A percentile compares a stretch with the other conserved stretches of the same genome.
Evolutionary conservation across 2,888 invertebrate genomes (phyloP).

Genomic region (Leucophora obtusa): DNA sequence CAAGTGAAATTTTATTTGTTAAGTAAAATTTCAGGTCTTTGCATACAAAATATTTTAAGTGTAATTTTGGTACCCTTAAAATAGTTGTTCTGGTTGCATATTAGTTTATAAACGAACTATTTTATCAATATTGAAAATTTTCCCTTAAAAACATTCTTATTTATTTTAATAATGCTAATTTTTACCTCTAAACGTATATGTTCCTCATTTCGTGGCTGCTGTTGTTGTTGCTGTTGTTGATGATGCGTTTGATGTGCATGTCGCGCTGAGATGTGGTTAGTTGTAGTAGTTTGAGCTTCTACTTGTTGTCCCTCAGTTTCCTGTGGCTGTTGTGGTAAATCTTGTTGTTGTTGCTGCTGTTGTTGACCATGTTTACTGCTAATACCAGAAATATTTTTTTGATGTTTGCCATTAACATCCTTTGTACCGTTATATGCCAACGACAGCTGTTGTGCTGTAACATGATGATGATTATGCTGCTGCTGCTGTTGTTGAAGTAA

Average conservation of each 20-base stretch:
- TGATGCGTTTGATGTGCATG: slow-evolving; percentile 61
- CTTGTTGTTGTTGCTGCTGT: slow-evolving; percentile 50
- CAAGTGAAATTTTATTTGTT: too few relatives aligned
- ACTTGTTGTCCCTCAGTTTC: slow-evolving; percentile 64
- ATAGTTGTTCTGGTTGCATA: too few relatives aligned
- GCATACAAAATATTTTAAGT: too few relatives aligned
- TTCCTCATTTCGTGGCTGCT: slow-evolving; percentile 69
- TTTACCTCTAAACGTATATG: slow-evolving; percentile 78
- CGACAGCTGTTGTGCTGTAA: slow-evolving; percentile 53
- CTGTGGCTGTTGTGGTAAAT: slow-evolving; percentile 63
- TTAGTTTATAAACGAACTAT: too few relatives aligned
- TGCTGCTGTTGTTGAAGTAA: slow-evolving; percentile 65
- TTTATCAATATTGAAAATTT: too few relatives aligned
- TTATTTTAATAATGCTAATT: not conserved
- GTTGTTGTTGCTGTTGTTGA: slow-evolving; percentile 52
- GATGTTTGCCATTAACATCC: slow-evolving; percentile 58
- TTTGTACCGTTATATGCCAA: slow-evolving; percentile 66
- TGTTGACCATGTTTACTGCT: slow-evolving; percentile 45
- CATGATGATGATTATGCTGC: slow-evolving; percentile 46
- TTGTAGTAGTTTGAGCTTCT: slow-evolving; percentile 41
- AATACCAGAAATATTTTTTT: slow-evolving; percentile 44
- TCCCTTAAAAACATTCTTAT: too few relatives aligned
- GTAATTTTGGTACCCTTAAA: too few relatives aligned
- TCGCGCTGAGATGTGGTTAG: slow-evolving; percentile 62
- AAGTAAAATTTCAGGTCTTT: too few relatives aligned